Evolutionary conservation across 1,140 invertebrate genomes (phyloP).

Genomic region (Tetranychus cinnabarinus): DNA sequence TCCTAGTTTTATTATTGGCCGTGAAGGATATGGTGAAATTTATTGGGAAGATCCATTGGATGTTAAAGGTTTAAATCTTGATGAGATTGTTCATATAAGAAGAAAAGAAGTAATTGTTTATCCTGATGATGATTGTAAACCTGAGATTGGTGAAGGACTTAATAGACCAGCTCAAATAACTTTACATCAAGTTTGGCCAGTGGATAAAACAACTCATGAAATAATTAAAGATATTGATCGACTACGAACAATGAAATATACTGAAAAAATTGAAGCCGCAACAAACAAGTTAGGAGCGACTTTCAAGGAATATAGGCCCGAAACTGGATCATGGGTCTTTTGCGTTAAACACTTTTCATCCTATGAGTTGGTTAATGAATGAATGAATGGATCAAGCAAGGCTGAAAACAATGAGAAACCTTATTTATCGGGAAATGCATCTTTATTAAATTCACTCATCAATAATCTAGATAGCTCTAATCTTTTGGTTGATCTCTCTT

Average conservation of each 20-base stretch:
- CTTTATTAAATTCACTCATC: too few species aligned
- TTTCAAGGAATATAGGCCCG: conserved; percentile 81
- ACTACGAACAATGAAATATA: conserved; percentile 56
- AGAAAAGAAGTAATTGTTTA: conserved; percentile 38
- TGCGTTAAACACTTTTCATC: conserved; percentile 37
- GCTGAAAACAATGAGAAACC: too few species aligned
- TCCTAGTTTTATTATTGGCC: conserved; percentile 68
- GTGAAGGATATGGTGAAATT: conserved; percentile 74
- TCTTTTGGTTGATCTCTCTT: too few species aligned
- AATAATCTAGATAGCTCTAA: too few species aligned
- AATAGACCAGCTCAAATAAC: conserved; percentile 77
- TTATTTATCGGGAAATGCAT: too few species aligned
- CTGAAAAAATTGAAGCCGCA: conserved; percentile 53
- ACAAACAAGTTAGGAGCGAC: conserved; percentile 61
- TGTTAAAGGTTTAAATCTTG: conserved; percentile 64
- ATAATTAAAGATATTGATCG: conserved; percentile 53
- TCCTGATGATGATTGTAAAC: conserved; percentile 37
- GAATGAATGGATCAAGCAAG: conserved; percentile 23
- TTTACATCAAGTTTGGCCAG: conserved; percentile 78
- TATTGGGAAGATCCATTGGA: conserved; percentile 65
- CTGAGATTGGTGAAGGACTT: conserved; percentile 55
- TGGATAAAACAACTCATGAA: conserved; percentile 52
- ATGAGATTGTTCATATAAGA: conserved; percentile 45
- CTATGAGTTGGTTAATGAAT: conserved; percentile 65
- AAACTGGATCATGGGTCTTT: conserved; percentile 82